phyloP scores from a whole-genome alignment of 2,888 invertebrate genomes.

The Stegana nigrithorax region DNA sequence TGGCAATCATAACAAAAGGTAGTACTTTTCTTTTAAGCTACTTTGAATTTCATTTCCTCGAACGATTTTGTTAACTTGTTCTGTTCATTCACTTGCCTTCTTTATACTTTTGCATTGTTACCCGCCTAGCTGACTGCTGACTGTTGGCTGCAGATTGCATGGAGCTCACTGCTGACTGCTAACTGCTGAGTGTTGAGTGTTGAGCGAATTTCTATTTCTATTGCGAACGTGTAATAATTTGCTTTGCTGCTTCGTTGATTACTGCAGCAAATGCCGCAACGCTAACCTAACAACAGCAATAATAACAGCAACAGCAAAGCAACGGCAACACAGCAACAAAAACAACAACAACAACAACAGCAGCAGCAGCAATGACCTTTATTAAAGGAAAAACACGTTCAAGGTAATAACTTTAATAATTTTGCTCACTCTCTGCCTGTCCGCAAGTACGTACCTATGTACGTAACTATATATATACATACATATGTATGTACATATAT shows the following conservation, averaged over 20 bases:
- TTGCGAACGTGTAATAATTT: conserved; percentile 10
- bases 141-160: background rate
- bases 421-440: background rate
- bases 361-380: conserved; percentile 14
- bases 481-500: no score
- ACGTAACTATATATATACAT: no score
- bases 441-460: background rate
- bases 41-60: conserved; percentile 14
- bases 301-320: background rate
- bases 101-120: no score
- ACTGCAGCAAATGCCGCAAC: conserved; percentile 6
- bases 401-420: conserved; percentile 20
- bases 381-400: conserved; percentile 16
- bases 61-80: background rate
- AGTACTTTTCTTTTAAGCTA: conserved; percentile 11
- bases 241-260: conserved; percentile 9
- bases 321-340: background rate
- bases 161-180: no score
- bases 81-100: no score
- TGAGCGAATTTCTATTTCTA: background rate
- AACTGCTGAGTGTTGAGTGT: background rate
- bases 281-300: background rate
- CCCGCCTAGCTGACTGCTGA: no score
- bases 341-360: background rate
- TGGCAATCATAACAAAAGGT: conserved; percentile 13